Evolutionary conservation across 2,113 vertebrate species (phyloP).

Genomic region (Toxotes jaculatrix): DNA sequence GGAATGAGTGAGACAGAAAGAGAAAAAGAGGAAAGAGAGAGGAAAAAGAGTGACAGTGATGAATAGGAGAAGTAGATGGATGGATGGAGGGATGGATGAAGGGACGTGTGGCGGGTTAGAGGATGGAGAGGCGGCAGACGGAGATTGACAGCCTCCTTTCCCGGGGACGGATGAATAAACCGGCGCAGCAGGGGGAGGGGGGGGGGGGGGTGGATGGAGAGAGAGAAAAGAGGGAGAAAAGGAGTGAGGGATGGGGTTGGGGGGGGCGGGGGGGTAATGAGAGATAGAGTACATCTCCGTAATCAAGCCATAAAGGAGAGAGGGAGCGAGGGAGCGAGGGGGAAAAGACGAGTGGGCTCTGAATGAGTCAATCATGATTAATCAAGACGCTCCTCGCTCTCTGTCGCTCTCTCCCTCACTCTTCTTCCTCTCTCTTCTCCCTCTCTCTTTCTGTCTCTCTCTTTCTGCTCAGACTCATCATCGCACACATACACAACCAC

Average conservation of each 20-base stretch:
- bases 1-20: slow-evolving; percentile 56
- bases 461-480: slow-evolving; percentile 62
- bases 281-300: slow-evolving; percentile 71
- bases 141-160: slow-evolving; percentile 80
- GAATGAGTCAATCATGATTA: slow-evolving; percentile 87
- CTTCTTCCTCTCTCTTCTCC: slow-evolving; percentile 22
- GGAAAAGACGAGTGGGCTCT: slow-evolving; percentile 73
- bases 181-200: slow-evolving; percentile 41
- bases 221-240: slow-evolving; percentile 39
- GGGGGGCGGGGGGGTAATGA: slow-evolving; percentile 68
- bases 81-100: slow-evolving; percentile 55
- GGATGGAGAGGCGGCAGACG: slow-evolving; percentile 59
- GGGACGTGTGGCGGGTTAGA: slow-evolving; percentile 48
- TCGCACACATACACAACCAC: slow-evolving; percentile 14
- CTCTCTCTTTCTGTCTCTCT: slow-evolving; percentile 12
- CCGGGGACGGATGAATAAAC: slow-evolving; percentile 76
- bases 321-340: slow-evolving; percentile 61
- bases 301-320: slow-evolving; percentile 79
- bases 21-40: slow-evolving; percentile 15
- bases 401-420: slow-evolving; percentile 55
- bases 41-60: slow-evolving; percentile 57
- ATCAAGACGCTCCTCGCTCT: slow-evolving; percentile 80
- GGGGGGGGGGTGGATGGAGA: slow-evolving; percentile 35
- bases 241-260: slow-evolving; percentile 38
- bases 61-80: slow-evolving; percentile 52